Conservation (phyloP, 2,888 invertebrate species). For the Lamproptera curius region DNA sequence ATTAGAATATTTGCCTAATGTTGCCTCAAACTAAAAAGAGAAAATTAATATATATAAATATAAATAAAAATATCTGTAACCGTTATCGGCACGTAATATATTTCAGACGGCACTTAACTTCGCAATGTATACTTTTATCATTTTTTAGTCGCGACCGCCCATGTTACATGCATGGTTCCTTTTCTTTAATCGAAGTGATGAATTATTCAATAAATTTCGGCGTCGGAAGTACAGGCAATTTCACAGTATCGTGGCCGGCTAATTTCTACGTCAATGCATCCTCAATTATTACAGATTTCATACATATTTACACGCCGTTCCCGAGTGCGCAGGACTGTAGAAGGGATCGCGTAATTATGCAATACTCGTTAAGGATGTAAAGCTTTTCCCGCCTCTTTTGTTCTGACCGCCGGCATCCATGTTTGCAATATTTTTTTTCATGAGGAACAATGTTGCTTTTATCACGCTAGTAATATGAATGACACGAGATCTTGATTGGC, state of each 20-base stretch:
- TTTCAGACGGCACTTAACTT: background rate
- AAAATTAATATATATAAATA: no score
- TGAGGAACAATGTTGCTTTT: background rate
- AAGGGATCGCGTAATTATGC: slow-evolving; percentile 23
- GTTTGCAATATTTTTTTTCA: background rate
- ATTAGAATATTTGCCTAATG: no score
- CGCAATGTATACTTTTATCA: background rate
- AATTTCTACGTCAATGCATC: slow-evolving; percentile 1
- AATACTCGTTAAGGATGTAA: slow-evolving; percentile 24
- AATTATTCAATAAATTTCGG: slow-evolving; percentile 2
- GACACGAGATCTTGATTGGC: no score
- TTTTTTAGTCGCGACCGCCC: background rate
- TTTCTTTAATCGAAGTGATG: background rate
- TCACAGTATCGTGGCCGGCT: background rate
- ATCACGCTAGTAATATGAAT: no score
- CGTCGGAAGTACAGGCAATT: background rate
- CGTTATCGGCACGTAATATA: no score
- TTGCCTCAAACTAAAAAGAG: no score
- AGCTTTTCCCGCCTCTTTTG: slow-evolving; percentile 19
- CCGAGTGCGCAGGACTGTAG: slow-evolving; percentile 13
- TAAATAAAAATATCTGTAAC: no score
- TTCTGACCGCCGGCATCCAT: slow-evolving; percentile 15
- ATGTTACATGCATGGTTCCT: no score
- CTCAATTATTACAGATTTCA: slow-evolving; percentile 13
- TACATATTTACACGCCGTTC: slow-evolving; percentile 16